Conservation (phyloP, 2,888 invertebrate species). For the Sphaeridia pumilis region DNA sequence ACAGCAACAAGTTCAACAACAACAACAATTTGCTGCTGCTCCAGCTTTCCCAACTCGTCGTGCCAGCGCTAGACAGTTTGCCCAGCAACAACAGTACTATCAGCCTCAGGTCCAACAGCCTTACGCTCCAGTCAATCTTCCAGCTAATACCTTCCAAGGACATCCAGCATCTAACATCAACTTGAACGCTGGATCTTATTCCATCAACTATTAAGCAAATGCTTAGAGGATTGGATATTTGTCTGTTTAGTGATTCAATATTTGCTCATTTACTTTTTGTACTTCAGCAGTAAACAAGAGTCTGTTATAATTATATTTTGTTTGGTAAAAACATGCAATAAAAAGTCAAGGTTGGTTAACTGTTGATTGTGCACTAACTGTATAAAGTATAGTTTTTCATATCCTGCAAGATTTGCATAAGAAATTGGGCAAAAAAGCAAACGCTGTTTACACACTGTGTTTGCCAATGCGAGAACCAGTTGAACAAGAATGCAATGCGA, state of each 20-base stretch:
- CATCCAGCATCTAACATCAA: slow-evolving; percentile 64
- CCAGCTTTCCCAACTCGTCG: slow-evolving; percentile 38
- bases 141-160: slow-evolving; percentile 43
- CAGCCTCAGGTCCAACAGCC: slow-evolving; percentile 27
- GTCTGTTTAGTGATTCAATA: neutral
- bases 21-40: slow-evolving; percentile 26
- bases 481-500: no score
- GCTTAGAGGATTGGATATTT: no score
- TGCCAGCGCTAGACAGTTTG: slow-evolving; percentile 36
- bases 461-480: no score
- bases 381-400: neutral
- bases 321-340: no score
- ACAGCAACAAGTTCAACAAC: slow-evolving; percentile 47
- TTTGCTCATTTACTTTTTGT: no score
- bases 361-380: no score
- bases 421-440: no score
- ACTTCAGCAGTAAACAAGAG: no score
- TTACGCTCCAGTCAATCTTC: slow-evolving; percentile 24
- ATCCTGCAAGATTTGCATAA: no score
- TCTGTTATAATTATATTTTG: no score
- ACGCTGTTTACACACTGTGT: no score
- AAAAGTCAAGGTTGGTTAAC: no score
- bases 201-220: slow-evolving; percentile 59
- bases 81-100: slow-evolving; percentile 39
- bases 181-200: slow-evolving; percentile 62